phyloP scores from a whole-genome alignment of 2,113 vertebrate genomes.

The Ptilonorhynchus violaceus region DNA sequence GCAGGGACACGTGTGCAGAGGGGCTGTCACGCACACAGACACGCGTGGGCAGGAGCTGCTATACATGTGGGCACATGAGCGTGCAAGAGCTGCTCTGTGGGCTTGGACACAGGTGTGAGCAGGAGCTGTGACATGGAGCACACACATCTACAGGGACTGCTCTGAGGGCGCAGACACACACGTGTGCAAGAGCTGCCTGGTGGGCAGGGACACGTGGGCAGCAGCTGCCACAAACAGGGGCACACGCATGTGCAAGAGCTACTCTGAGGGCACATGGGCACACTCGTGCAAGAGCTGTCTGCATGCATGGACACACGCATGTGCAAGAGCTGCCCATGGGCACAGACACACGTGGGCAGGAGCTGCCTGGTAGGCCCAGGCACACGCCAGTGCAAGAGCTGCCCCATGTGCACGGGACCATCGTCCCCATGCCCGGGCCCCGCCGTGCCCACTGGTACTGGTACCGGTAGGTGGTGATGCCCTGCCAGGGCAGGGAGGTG shows the following conservation, averaged over 20 bases:
- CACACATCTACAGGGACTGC: not conserved
- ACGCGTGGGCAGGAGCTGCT: not conserved
- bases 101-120: not conserved
- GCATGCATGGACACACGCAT: not conserved
- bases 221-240: not conserved
- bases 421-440: not conserved
- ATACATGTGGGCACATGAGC: not conserved
- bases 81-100: not conserved
- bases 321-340: not conserved
- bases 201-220: not conserved
- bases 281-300: not conserved
- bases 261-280: not conserved
- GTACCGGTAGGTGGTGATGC: not conserved
- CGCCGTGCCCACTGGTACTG: not conserved
- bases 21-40: no score
- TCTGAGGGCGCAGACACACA: not conserved
- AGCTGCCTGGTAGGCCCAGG: not conserved
- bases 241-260: not conserved
- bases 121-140: not conserved
- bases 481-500: not conserved
- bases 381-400: not conserved
- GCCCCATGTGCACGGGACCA: accelerated
- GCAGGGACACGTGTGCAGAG: not conserved
- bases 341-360: not conserved
- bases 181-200: not conserved